Percentiles rank a stretch among this genome's conserved stretches.
phyloP scores from a whole-genome alignment of 2,797 vertebrate genomes.

The Malurus leucopterus region DNA sequence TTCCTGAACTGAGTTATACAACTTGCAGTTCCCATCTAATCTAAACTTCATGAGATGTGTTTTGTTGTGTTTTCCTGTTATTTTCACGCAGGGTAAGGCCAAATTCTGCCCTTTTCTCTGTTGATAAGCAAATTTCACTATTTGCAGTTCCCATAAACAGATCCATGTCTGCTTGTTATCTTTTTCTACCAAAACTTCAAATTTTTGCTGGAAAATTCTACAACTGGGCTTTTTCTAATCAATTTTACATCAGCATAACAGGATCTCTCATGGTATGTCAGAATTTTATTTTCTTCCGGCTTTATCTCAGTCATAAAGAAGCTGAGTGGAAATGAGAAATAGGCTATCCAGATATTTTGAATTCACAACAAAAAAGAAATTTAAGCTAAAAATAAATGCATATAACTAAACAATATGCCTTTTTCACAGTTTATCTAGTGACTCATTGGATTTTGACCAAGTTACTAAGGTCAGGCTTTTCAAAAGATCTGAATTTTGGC shows the following conservation, averaged over 20 bases:
- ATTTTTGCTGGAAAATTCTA: background rate
- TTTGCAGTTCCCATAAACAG: background rate
- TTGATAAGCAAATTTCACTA: background rate
- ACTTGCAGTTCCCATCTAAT: constrained; percentile 7
- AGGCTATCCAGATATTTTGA: background rate
- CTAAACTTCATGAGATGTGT: background rate
- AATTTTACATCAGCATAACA: background rate
- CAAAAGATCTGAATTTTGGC: background rate
- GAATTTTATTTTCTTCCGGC: background rate
- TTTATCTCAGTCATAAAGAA: background rate
- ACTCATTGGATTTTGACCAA: background rate
- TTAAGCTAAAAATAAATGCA: background rate
- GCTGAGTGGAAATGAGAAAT: background rate
- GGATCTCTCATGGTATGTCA: background rate
- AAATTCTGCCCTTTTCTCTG: background rate
- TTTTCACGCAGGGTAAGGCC: constrained; percentile 1
- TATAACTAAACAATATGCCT: background rate
- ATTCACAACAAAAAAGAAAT: background rate
- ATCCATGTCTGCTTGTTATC: background rate
- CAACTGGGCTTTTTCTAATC: background rate
- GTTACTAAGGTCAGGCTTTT: background rate
- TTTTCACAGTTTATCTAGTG: background rate
- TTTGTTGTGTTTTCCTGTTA: constrained; percentile 13
- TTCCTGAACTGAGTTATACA: constrained; percentile 4
- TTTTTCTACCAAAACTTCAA: background rate